Conservation (phyloP, 2,113 vertebrate genomes). For the Clinocottus analis region DNA sequence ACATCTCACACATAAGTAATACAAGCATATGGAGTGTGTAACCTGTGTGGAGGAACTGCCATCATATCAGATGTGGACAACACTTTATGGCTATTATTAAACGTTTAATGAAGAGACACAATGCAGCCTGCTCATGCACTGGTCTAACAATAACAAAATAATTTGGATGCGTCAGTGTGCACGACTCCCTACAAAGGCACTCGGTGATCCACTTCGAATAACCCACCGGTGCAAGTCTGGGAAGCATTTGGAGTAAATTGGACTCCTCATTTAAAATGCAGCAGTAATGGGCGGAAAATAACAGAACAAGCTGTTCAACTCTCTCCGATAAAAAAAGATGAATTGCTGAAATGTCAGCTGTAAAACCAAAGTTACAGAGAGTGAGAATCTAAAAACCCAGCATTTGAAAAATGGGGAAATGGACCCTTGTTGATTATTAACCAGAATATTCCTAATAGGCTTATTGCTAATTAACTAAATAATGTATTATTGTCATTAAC, state of each 20-base stretch:
- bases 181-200: slow-evolving; percentile 1
- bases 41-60: slow-evolving; percentile 19
- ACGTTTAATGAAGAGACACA: slow-evolving; percentile 15
- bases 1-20: slow-evolving; percentile 37
- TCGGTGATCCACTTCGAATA: slow-evolving; percentile 12
- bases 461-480: too few relatives aligned
- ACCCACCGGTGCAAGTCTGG: slow-evolving; percentile 17
- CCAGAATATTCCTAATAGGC: not conserved
- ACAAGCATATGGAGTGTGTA: slow-evolving; percentile 34
- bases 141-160: slow-evolving; percentile 21
- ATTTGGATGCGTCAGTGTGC: slow-evolving; percentile 23
- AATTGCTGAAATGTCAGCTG: not conserved
- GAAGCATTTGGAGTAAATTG: slow-evolving; percentile 29
- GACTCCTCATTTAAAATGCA: slow-evolving; percentile 36
- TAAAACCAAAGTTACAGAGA: not conserved
- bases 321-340: not conserved
- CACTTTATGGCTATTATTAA: slow-evolving; percentile 9
- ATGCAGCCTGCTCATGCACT: not conserved
- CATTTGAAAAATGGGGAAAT: too few relatives aligned
- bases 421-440: not conserved
- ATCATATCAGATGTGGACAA: slow-evolving; percentile 25
- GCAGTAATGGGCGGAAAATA: slow-evolving; percentile 7
- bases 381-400: not conserved
- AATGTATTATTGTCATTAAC: too few relatives aligned
- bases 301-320: not conserved